phyloP scores from a whole-genome alignment of 2,797 vertebrate species.

The Fringilla coelebs region DNA sequence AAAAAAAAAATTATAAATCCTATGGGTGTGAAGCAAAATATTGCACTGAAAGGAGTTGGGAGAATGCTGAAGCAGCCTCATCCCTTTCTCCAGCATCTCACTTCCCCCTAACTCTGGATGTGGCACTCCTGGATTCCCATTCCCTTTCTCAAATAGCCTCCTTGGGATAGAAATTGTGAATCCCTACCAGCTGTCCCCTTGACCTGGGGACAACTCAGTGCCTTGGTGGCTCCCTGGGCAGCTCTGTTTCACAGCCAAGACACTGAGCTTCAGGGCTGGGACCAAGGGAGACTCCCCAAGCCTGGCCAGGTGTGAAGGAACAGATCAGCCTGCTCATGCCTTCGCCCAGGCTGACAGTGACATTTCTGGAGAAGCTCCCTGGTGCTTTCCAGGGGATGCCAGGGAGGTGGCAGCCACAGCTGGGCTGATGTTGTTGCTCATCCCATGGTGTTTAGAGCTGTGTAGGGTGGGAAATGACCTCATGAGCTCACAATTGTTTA shows the following conservation, averaged over 20 bases:
- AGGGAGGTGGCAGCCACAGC: background rate
- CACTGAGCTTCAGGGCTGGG: background rate
- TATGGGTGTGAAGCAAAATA: background rate
- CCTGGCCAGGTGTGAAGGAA: background rate
- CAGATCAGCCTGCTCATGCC: rapidly evolving
- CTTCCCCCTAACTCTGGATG: background rate
- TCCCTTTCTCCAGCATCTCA: background rate
- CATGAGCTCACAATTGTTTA: rapidly evolving
- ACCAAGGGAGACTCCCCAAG: background rate
- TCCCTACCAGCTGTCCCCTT: background rate
- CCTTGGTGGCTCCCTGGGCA: background rate
- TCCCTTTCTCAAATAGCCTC: background rate
- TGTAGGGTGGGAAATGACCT: rapidly evolving
- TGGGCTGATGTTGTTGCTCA: background rate
- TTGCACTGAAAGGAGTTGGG: background rate
- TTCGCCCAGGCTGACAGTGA: rapidly evolving
- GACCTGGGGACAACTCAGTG: background rate
- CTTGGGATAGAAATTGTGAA: background rate
- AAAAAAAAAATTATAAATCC: too few relatives aligned
- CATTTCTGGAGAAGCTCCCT: background rate
- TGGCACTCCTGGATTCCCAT: background rate
- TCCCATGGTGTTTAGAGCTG: rapidly evolving
- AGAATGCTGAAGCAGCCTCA: background rate
- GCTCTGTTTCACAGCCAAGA: rapidly evolving
- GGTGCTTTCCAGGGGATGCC: background rate